Base-by-base conservation (phyloP, 2,113 vertebrate species). In the Megaptera novaeangliae region DNA sequence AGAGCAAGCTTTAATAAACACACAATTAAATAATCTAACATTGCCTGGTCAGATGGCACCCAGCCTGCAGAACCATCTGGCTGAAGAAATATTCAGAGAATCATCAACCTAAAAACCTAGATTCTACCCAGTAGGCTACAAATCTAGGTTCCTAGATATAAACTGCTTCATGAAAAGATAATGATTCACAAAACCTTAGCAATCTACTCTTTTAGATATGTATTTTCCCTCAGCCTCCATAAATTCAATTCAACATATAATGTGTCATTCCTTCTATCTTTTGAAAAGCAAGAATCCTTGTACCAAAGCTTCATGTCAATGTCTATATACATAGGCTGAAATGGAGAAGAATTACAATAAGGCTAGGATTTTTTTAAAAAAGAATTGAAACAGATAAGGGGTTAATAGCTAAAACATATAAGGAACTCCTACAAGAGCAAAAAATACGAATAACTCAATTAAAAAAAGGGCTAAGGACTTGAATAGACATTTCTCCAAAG, bases 31-130 rank as follows among this genome's bases (percentile, higher is more conserved):
- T 90, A 95, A 93, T 92, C 78, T 95, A 93, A 96, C 78, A 96
- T 57, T 96, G 92, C 74, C 68, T 94, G 78, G 91, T 97, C 83
- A 97, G 86, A 96, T 97, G 97, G 97, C 52, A 92, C 39, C 59
- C 84, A 95, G 95, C 94, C 97, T 95, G 75, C 44, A 97, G 91
- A 98, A 95, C 92, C 97, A 98, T 97, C 98, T 98, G 97, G 96
- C 89, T 93, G 25, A 91, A 95, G 78, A 95, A 91, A 97, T 84
- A 95, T 61, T 95, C 83, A 71, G 85, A 94, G 36, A 98, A 92
- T 93, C 69, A 95, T 61, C 91, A 97, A 94, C 96, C 88, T 97
- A 93, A 96, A 98, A 97, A 97, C 96, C 96, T 90, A 97, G 57
- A 97, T 97, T 97, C 91, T 87, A 89, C 44, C 27, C 69, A 96